phyloP scores from a whole-genome alignment of 2,888 invertebrate species.

The Caenorhabditis doughertyi region DNA sequence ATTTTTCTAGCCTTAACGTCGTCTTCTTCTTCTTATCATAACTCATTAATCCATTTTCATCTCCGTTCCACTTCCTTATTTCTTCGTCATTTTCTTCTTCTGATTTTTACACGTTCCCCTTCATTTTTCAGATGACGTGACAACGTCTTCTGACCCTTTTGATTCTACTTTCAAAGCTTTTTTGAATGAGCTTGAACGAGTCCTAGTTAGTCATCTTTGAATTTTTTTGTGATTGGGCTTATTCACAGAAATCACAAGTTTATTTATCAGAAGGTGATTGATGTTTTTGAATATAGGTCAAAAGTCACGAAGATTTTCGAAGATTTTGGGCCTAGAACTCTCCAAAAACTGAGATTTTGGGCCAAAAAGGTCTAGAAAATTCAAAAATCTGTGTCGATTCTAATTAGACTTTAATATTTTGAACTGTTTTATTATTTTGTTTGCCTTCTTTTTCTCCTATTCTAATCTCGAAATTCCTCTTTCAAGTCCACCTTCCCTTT shows the following conservation, averaged over 20 bases:
- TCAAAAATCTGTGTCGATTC: too few relatives aligned
- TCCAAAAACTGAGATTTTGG: too few relatives aligned
- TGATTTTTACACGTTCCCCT: not conserved
- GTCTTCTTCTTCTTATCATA: not conserved
- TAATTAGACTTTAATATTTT: too few relatives aligned
- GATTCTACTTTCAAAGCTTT: not conserved
- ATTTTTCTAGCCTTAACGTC: too few relatives aligned
- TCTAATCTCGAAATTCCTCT: not conserved
- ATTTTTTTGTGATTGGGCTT: not conserved
- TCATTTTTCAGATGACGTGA: slow-evolving; percentile 6
- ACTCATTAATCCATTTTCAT: not conserved
- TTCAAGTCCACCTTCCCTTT: not conserved
- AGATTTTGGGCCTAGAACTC: too few relatives aligned
- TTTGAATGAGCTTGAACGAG: not conserved
- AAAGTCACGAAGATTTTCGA: too few relatives aligned
- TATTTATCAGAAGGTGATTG: too few relatives aligned
- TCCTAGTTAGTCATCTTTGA: not conserved
- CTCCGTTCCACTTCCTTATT: not conserved
- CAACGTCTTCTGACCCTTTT: slow-evolving; percentile 14
- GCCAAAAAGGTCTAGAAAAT: too few relatives aligned
- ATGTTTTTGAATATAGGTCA: too few relatives aligned
- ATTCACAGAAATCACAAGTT: too few relatives aligned
- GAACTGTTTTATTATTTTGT: too few relatives aligned
- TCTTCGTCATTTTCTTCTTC: not conserved
- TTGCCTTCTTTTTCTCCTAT: not conserved